Evolutionary conservation across 2,888 invertebrate genomes (phyloP), one percentile per base, ranked within the genome.

Genomic region (Lamproptera curius): DNA sequence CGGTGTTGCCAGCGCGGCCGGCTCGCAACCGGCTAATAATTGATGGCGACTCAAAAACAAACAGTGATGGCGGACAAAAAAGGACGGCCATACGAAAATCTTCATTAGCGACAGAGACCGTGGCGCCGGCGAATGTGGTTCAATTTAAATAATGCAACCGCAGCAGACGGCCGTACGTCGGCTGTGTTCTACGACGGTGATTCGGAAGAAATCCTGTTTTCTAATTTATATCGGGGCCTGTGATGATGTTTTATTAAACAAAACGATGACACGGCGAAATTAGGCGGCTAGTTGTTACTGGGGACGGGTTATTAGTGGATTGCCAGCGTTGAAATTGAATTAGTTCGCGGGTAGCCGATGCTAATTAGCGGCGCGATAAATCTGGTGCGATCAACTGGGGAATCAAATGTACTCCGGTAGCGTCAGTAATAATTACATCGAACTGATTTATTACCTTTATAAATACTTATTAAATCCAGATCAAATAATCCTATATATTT

Each of bases 51-150:
- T 76, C 80, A 78, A 83, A 87, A 87, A 84, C 84, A 86, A 86
- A 87, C 85, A 86, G 79, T 81, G 67, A 81, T 81, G 82, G 80
- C 83, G 75, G 81, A 85, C 82, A 82, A 84, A 85, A 84, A 84
- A 83, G 80, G 79, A 80, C 69, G 76, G 76, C 61, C 63, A 81
- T 79, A 79, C 80, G 73, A 75, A 83, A 31, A 79, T 78, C 80
- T 77, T 77, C 75, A 81, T 80, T 75, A 76, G 71, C 69, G 68
- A 74, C 68, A 69, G 72, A 73, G 76, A 72, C 74, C 75, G 76
- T 70, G 68, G 75, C 70, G 72, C 73, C 75, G 65, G 67, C 65
- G 67, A 67, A 54, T 52, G 54, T 62, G 73, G n/a, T 65, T 66
- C 71, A 77, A 76, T 78, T 76, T 72, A 47, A 48, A 71, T 75